phyloP scores from a whole-genome alignment of 2,113 vertebrate species.

The Tor tambroides region DNA sequence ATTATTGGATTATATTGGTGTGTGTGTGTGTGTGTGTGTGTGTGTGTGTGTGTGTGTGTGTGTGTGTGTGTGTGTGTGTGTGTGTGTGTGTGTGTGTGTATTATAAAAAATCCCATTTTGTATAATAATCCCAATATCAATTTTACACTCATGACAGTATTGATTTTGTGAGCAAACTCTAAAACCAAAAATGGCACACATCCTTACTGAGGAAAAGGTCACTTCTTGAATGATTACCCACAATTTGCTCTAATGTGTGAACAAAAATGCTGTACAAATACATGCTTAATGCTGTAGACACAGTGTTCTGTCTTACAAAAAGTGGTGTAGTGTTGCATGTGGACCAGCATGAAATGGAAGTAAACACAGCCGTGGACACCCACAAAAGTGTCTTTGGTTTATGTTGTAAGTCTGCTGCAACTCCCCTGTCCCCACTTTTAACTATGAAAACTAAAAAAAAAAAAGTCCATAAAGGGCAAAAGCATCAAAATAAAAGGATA shows the following conservation, averaged over 20 bases:
- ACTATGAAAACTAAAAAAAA: conserved; percentile 8
- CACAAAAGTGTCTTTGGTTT: conserved; percentile 19
- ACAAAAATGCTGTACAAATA: background rate
- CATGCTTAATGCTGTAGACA: background rate
- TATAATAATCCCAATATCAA: background rate
- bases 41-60: too few species aligned
- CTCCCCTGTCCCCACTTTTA: conserved; percentile 47
- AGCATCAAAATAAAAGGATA: conserved; percentile 39
- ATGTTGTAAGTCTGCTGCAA: conserved; percentile 65
- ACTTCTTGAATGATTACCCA: background rate
- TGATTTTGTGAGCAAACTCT: background rate
- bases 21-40: too few species aligned
- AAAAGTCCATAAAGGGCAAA: conserved; percentile 40
- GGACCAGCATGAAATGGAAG: conserved; percentile 17
- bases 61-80: too few species aligned
- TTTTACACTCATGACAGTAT: background rate
- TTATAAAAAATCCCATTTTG: too few species aligned
- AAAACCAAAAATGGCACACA: background rate
- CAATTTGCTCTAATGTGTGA: background rate
- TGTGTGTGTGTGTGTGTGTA: too few species aligned
- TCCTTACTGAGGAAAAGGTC: background rate
- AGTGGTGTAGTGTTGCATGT: background rate
- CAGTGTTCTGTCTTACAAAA: conserved; percentile 14
- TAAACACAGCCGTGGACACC: background rate
- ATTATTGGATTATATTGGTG: too few species aligned